Evolutionary conservation across 2,113 vertebrate genomes (phyloP).

Genomic region (Gnathonemus longibarbis): DNA sequence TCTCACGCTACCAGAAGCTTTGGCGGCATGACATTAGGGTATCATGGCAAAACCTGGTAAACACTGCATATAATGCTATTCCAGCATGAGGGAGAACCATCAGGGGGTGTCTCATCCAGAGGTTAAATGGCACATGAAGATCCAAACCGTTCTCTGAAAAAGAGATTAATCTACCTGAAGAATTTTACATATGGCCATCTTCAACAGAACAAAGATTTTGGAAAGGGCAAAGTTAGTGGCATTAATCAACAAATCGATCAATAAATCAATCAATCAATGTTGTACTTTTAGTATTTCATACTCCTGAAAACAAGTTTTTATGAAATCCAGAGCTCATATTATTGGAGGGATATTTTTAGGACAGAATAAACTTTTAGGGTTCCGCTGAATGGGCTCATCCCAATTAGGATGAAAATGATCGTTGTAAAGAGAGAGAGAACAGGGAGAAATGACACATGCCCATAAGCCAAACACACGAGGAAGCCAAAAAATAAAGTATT

Average conservation of each 20-base stretch:
- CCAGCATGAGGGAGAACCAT: neutral
- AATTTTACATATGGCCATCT: neutral
- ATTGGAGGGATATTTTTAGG: neutral
- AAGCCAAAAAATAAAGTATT: neutral
- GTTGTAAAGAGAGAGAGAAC: neutral
- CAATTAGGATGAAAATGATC: neutral
- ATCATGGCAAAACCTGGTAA: neutral
- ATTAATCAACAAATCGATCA: neutral
- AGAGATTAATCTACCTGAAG: neutral
- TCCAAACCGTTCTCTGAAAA: neutral
- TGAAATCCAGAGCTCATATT: neutral
- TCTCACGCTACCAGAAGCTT: neutral
- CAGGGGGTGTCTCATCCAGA: neutral
- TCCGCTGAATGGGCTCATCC: neutral
- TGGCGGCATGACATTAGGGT: neutral
- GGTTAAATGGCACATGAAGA: neutral
- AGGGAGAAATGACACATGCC: neutral
- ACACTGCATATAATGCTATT: neutral
- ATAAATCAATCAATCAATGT: neutral
- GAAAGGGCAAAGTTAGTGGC: neutral
- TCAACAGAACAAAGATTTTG: neutral
- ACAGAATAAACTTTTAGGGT: neutral
- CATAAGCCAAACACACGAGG: neutral
- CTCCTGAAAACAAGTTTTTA: neutral
- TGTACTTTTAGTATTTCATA: neutral